Conservation (phyloP, 1,140 invertebrate species). For the Aphelenchoides avenae region DNA sequence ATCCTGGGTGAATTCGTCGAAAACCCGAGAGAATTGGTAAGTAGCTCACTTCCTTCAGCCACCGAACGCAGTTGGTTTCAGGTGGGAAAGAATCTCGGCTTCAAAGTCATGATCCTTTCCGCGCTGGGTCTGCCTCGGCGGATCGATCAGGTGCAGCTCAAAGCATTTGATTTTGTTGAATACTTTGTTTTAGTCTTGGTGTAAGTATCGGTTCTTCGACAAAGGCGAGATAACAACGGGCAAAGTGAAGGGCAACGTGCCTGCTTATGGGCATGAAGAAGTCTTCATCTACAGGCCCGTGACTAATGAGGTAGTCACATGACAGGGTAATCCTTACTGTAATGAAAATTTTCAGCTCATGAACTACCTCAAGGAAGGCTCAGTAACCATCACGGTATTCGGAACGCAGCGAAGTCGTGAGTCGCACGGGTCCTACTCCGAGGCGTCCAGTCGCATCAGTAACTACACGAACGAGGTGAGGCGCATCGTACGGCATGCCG, state of each 20-base stretch:
- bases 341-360: slow-evolving; percentile 59
- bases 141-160: slow-evolving; percentile 43
- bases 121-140: slow-evolving; percentile 49
- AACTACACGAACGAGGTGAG: slow-evolving; percentile 17
- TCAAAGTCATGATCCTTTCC: slow-evolving; percentile 57
- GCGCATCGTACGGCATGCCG: too few relatives aligned
- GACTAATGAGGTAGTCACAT: slow-evolving; percentile 63
- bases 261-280: slow-evolving; percentile 65
- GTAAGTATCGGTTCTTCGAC: slow-evolving; percentile 65
- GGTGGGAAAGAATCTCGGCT: slow-evolving; percentile 53
- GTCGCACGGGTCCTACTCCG: slow-evolving; percentile 5
- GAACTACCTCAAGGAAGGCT: slow-evolving; percentile 63
- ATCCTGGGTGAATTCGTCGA: slow-evolving; percentile 48
- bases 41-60: slow-evolving; percentile 58
- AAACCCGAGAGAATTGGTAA: slow-evolving; percentile 46
- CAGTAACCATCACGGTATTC: slow-evolving; percentile 64
- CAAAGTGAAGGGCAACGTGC: slow-evolving; percentile 62
- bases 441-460: slow-evolving; percentile 13
- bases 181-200: slow-evolving; percentile 61
- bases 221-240: slow-evolving; percentile 62
- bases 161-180: slow-evolving; percentile 4
- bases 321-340: background rate
- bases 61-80: slow-evolving; percentile 15
- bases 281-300: slow-evolving; percentile 61
- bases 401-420: slow-evolving; percentile 62